These are phyloP conservation scores for Xenops minutus DNA, from an alignment of 2,797 vertebrate genomes.

Conservation along the genomic window DNA sequence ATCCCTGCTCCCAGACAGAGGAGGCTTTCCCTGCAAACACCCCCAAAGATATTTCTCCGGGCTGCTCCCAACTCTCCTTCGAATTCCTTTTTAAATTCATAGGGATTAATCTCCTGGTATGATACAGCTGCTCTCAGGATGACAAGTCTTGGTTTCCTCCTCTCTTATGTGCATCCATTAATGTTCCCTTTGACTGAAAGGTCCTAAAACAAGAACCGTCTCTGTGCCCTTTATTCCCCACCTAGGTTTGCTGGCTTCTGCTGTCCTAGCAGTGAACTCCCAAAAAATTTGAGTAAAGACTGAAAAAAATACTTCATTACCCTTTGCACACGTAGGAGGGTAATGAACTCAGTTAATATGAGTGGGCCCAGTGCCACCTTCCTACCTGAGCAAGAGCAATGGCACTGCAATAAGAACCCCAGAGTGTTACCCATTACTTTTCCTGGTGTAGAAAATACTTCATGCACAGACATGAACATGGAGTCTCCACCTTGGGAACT, in stretches of 20 bases:
- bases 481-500: neutral
- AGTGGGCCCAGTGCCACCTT: neutral
- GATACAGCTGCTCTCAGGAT: neutral
- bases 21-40: neutral
- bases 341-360: neutral
- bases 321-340: neutral
- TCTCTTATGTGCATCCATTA: neutral
- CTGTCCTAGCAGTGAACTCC: neutral
- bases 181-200: neutral
- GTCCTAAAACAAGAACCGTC: neutral
- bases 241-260: neutral
- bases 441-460: neutral
- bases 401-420: neutral
- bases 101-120: neutral
- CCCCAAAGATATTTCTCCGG: neutral
- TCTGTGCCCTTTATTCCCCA: neutral
- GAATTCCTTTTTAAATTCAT: constrained; percentile 11
- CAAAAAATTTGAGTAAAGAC: neutral
- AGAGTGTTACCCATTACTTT: neutral
- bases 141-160: neutral
- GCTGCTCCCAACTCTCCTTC: neutral
- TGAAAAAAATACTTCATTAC: neutral
- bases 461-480: neutral
- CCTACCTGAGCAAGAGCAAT: neutral
- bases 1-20: neutral